Conservation (phyloP, 2,888 invertebrate species). For the Deladenus siricidicola region DNA sequence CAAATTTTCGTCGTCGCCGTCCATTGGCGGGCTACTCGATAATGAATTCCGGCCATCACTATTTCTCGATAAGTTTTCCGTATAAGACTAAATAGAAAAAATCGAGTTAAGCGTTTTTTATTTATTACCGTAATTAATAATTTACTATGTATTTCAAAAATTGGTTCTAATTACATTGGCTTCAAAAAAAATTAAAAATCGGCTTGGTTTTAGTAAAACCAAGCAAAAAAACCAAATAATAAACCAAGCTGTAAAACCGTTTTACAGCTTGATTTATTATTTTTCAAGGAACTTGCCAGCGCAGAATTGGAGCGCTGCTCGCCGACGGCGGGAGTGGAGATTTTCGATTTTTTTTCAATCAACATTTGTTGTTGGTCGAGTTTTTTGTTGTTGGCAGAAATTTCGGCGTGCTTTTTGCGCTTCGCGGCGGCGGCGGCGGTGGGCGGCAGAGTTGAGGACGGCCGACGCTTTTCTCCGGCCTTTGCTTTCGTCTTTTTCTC, state of each 20-base stretch:
- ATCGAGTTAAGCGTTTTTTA: too few species aligned
- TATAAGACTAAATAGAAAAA: neutral
- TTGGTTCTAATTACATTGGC: too few species aligned
- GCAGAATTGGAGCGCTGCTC: neutral
- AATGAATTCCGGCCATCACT: neutral
- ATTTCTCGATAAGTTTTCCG: neutral
- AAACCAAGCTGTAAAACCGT: too few species aligned
- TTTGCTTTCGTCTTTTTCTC: neutral
- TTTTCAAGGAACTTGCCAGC: too few species aligned
- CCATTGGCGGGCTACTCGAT: neutral
- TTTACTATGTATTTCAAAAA: too few species aligned
- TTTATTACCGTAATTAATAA: too few species aligned
- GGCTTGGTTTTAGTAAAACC: too few species aligned
- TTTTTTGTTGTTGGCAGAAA: neutral
- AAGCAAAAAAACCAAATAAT: too few species aligned
- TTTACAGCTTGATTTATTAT: too few species aligned
- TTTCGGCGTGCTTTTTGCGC: neutral
- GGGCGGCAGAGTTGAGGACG: neutral
- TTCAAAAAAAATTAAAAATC: too few species aligned
- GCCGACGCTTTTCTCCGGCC: neutral
- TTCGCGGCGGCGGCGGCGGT: neutral
- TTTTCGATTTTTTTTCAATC: too few species aligned
- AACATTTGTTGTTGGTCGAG: too few species aligned
- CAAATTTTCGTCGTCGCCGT: slow-evolving; percentile 28
- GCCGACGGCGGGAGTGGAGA: neutral